Percentiles rank a stretch among this genome's conserved stretches.
These are phyloP conservation scores for Mormyrus lacerda DNA, from an alignment of 2,113 vertebrate species.

Conservation along the genomic window DNA sequence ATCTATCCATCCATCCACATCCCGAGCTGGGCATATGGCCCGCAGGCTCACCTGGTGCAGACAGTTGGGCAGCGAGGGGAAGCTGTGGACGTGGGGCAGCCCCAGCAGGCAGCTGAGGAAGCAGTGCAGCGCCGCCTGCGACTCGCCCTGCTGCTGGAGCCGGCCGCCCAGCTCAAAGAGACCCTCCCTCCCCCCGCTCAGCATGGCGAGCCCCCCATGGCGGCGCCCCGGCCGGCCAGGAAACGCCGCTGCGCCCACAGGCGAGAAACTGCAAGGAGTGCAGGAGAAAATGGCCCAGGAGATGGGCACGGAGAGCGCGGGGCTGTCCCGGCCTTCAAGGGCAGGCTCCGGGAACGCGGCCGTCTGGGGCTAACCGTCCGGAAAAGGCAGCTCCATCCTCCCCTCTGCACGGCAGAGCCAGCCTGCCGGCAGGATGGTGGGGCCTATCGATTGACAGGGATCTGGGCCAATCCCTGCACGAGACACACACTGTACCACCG, in stretches of 20 bases:
- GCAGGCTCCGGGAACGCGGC: background rate
- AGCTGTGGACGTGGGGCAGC: conserved; percentile 67
- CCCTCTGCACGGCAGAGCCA: conserved; percentile 54
- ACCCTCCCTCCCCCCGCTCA: conserved; percentile 66
- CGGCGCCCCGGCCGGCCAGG: conserved; percentile 52
- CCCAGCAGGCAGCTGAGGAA: conserved; percentile 69
- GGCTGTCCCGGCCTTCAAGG: conserved; percentile 1
- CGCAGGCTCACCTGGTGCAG: conserved; percentile 66
- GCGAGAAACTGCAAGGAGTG: conserved; percentile 25
- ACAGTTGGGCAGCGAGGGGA: conserved; percentile 67
- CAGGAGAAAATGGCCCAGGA: conserved; percentile 41
- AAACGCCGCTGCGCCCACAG: conserved; percentile 37
- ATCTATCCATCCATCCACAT: background rate
- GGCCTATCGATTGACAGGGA: conserved; percentile 47
- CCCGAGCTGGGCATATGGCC: background rate
- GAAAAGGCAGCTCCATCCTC: conserved; percentile 47
- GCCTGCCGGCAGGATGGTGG: conserved; percentile 15
- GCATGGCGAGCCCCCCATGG: conserved; percentile 56
- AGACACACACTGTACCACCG: conserved; percentile 29
- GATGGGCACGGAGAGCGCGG: background rate
- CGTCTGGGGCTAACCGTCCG: background rate
- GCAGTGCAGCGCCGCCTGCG: conserved; percentile 65
- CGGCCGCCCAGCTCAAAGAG: conserved; percentile 69
- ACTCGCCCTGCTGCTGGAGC: conserved; percentile 70
- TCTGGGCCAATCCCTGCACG: conserved; percentile 49